A percentile compares a stretch with the other conserved stretches of the same genome.
These are phyloP conservation scores for Drosophila sechellia DNA, from an alignment of 1,140 invertebrate species.

Conservation along the genomic window DNA sequence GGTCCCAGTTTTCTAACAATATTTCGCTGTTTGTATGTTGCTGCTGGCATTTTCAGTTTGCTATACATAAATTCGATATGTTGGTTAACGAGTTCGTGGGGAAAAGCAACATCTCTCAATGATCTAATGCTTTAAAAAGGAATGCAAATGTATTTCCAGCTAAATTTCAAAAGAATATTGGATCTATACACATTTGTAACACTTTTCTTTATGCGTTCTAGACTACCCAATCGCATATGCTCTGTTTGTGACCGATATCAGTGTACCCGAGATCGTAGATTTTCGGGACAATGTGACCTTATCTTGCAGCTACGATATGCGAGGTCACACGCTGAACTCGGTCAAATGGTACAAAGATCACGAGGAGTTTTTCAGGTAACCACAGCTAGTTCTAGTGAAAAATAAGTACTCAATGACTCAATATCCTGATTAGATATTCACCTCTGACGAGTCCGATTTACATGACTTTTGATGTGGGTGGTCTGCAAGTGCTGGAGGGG, in stretches of 20 bases:
- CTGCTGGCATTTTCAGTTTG: conserved; percentile 3
- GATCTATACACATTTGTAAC: no score
- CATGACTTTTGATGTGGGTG: conserved; percentile 84
- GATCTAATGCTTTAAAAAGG: background rate
- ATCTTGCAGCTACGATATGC: conserved; percentile 86
- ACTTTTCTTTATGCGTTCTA: conserved; percentile 5
- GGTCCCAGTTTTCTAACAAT: conserved; percentile 9
- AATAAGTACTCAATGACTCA: no score
- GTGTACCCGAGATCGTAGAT: conserved; percentile 85
- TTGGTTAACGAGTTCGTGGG: background rate
- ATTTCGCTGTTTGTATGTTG: background rate
- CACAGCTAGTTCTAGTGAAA: background rate
- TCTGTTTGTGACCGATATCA: conserved; percentile 81
- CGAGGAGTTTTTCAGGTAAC: conserved; percentile 89
- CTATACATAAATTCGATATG: background rate
- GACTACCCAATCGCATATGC: conserved; percentile 57
- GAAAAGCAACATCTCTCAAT: background rate
- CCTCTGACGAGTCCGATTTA: conserved; percentile 79
- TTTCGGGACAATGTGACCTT: conserved; percentile 86
- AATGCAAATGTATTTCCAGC: background rate
- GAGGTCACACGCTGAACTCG: conserved; percentile 89
- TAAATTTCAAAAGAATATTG: no score
- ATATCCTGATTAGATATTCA: conserved; percentile 57
- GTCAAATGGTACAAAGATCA: conserved; percentile 93
- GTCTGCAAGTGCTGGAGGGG: conserved; percentile 91